Base-by-base conservation (phyloP, 30 jellyfish, hydroid and myxozoan genomes). In the Pseudorhiza aurosa region DNA sequence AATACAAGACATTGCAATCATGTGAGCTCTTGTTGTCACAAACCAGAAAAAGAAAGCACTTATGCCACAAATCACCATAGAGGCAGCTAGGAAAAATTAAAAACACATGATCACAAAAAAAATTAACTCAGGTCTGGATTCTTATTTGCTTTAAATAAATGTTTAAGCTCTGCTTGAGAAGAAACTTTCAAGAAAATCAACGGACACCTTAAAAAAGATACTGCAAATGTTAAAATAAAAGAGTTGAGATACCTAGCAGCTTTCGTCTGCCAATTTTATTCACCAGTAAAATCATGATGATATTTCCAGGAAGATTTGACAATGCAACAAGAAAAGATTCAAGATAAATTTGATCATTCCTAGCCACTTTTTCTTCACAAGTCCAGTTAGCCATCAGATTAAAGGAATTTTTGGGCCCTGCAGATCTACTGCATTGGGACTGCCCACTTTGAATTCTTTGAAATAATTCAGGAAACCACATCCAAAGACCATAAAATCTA, bases 401-500 rank as follows among this genome's bases (percentile, higher is more conserved):
- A 2, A 76, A 31, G 60, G 4, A 68, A 19, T 55, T 72, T 6
- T 55, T 58, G 31, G 69, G 76, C 45, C 65, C 82, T 43, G 79
- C 92, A 29, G 65, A 75, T 49, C 96, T 75, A 68, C 96, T 96
- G 85, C 99, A 93, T 22, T 72, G 55, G 8, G 96, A 74, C 32
- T 88, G 73, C 15, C 99, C 99, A 44, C 93, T 75, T 49, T 86
- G 94, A 58, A 93, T 93, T 28, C 97, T 39, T 39, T 80, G 82
- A 67, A 93, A 93, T 22, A 93, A 58, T 67, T 93, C 97, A 10
- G 99, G 99, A 76, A 93, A 93, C 99, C 99, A 93, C 99, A 93
- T 93, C 97, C 97, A 93, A 15, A 93, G 85, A 1, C 99, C 99
- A 55, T 93, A 93, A 67, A 87, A 93, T 14, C 99, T 93, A 40